phyloP scores from a whole-genome alignment of 2,888 invertebrate species.

The Quadroppia sp. region DNA sequence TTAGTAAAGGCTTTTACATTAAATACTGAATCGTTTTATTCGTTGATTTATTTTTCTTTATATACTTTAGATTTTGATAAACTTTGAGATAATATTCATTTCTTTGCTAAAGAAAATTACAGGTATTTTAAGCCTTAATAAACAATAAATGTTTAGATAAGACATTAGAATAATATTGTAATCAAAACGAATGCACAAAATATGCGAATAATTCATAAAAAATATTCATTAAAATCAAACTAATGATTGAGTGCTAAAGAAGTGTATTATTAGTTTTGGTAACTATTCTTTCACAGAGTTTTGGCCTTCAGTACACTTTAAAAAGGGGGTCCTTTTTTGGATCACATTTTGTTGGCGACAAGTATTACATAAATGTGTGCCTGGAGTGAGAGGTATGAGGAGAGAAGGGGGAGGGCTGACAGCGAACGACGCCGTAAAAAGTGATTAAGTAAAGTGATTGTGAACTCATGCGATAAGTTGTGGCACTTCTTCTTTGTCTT shows the following conservation, averaged over 20 bases:
- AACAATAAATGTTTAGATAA: slow-evolving; percentile 25
- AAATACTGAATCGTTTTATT: too few species aligned
- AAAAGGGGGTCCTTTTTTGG: slow-evolving; percentile 1
- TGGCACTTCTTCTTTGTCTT: slow-evolving; percentile 31
- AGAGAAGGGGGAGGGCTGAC: not conserved
- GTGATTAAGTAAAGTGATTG: slow-evolving; percentile 36
- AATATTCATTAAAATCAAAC: slow-evolving; percentile 26
- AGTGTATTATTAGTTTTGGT: slow-evolving; percentile 27
- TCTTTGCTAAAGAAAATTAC: slow-evolving; percentile 15
- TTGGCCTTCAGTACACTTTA: not conserved
- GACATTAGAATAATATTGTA: not conserved
- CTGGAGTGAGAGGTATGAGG: not conserved
- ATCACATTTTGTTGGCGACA: slow-evolving; percentile 6
- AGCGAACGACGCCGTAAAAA: slow-evolving; percentile 23
- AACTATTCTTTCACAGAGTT: slow-evolving; percentile 30
- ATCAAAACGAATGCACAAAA: not conserved
- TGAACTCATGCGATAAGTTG: slow-evolving; percentile 20
- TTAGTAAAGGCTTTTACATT: too few species aligned
- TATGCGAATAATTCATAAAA: not conserved
- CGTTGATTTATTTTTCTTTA: slow-evolving; percentile 23
- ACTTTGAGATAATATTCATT: slow-evolving; percentile 1
- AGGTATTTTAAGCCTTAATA: slow-evolving; percentile 27
- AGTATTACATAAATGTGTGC: not conserved
- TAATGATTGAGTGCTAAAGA: slow-evolving; percentile 26
- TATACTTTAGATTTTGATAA: not conserved